phyloP scores from a whole-genome alignment of 2,113 vertebrate genomes.

The Atrichornis clamosus region DNA sequence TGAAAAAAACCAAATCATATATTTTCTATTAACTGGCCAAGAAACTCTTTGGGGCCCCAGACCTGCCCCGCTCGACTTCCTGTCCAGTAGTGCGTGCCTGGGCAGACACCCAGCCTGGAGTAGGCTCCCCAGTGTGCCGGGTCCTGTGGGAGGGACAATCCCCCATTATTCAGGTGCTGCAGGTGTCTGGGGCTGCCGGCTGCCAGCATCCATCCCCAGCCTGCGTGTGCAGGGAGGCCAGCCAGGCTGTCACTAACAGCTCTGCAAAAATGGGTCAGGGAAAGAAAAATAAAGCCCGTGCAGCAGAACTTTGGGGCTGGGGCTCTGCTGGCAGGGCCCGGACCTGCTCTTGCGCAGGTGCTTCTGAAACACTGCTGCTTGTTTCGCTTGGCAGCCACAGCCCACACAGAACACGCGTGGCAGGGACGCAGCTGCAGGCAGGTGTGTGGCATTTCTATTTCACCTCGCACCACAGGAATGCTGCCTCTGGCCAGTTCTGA shows the following conservation, averaged over 20 bases:
- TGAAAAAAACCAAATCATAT: accelerated
- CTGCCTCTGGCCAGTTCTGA: conserved; percentile 45
- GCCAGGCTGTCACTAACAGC: conserved; percentile 80
- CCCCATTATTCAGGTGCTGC: conserved; percentile 75
- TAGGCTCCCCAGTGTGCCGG: not conserved
- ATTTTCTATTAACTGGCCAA: not conserved
- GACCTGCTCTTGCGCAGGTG: conserved; percentile 69
- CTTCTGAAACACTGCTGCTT: conserved; percentile 76
- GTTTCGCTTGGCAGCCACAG: conserved; percentile 75
- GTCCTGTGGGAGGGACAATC: conserved; percentile 75
- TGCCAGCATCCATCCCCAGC: not conserved
- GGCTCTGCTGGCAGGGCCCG: conserved; percentile 67
- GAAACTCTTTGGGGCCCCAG: not conserved
- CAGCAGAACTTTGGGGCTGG: conserved; percentile 69
- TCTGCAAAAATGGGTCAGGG: conserved; percentile 81
- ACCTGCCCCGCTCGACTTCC: not conserved
- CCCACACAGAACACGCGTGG: not conserved
- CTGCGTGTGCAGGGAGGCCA: conserved; percentile 58
- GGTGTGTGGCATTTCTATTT: conserved; percentile 65
- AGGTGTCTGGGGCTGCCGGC: conserved; percentile 85
- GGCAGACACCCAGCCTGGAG: not conserved
- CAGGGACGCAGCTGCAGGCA: conserved; percentile 60
- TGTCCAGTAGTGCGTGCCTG: accelerated
- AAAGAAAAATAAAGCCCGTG: conserved; percentile 84
- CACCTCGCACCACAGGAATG: conserved; percentile 26